Evolutionary conservation across 2,888 invertebrate species (phyloP).

Genomic region (Hydriomena furcata): DNA sequence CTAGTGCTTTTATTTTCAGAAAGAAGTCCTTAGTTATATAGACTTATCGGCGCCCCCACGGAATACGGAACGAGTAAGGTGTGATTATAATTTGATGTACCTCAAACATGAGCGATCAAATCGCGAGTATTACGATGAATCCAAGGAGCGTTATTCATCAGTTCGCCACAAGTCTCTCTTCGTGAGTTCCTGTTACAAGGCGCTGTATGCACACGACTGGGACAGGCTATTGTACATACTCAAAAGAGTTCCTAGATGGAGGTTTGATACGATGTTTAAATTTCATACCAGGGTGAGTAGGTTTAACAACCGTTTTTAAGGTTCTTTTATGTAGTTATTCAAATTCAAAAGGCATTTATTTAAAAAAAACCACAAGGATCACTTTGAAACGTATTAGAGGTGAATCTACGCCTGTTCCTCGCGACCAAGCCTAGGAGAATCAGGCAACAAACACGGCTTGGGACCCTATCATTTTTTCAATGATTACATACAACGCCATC

Average conservation of each 20-base stretch:
- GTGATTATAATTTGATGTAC: constrained; percentile 11
- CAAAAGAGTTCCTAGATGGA: constrained; percentile 60
- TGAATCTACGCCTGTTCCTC: no score
- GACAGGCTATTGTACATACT: constrained; percentile 62
- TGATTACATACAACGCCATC: no score
- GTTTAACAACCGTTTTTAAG: no score
- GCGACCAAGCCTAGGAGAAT: no score
- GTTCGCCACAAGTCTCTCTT: constrained; percentile 3
- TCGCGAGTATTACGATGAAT: constrained; percentile 7
- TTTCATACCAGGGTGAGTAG: constrained; percentile 60
- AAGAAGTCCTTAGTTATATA: constrained; percentile 50
- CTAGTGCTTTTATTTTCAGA: constrained; percentile 42
- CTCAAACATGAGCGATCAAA: constrained; percentile 22
- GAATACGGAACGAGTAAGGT: background rate
- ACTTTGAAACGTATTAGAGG: no score
- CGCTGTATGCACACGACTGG: constrained; percentile 71
- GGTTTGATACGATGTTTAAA: constrained; percentile 41
- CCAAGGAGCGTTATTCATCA: constrained; percentile 2
- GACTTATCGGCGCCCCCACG: constrained; percentile 1
- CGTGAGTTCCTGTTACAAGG: constrained; percentile 39
- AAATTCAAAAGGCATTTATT: no score
- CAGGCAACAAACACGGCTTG: no score
- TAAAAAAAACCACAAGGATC: no score
- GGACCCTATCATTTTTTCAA: no score
- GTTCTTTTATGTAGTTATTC: no score